These are phyloP conservation scores for Genyomyrus donnyi DNA, from an alignment of 2,113 vertebrate genomes.

Conservation along the genomic window DNA sequence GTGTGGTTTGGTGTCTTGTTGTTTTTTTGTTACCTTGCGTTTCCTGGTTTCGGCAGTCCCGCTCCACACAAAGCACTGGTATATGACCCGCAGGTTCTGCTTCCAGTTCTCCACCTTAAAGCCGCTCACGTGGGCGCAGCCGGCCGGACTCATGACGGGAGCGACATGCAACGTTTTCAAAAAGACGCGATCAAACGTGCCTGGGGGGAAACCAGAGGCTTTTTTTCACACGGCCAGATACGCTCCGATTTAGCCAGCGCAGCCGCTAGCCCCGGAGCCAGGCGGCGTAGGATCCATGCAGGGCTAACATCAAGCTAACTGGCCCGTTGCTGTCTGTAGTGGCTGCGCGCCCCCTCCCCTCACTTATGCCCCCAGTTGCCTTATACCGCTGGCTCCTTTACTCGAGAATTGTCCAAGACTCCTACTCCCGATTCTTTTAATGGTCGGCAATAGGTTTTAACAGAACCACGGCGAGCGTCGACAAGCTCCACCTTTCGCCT, in stretches of 20 bases:
- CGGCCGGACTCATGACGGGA: conserved; percentile 81
- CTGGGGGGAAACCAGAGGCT: conserved; percentile 18
- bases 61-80: conserved; percentile 96
- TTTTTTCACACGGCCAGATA: conserved; percentile 34
- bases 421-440: conserved; percentile 53
- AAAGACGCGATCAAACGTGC: conserved; percentile 42
- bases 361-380: conserved; percentile 2
- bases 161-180: conserved; percentile 48
- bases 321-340: neutral
- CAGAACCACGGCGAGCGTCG: conserved; percentile 44
- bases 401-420: conserved; percentile 45
- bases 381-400: conserved; percentile 22
- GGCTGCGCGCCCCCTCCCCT: neutral
- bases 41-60: conserved; percentile 89
- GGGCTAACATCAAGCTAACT: conserved; percentile 38
- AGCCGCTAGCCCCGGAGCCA: conserved; percentile 34
- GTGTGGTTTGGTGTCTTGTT: neutral
- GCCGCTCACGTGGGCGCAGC: conserved; percentile 87
- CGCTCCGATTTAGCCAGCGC: conserved; percentile 47
- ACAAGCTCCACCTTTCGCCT: conserved; percentile 41
- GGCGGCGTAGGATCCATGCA: conserved; percentile 34
- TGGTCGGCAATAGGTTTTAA: conserved; percentile 67
- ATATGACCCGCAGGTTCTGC: conserved; percentile 92
- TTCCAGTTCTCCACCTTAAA: conserved; percentile 99
- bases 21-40: conserved; percentile 74